Conservation (phyloP, 1,140 invertebrate genomes). For the Drosophila malerkotliana region DNA sequence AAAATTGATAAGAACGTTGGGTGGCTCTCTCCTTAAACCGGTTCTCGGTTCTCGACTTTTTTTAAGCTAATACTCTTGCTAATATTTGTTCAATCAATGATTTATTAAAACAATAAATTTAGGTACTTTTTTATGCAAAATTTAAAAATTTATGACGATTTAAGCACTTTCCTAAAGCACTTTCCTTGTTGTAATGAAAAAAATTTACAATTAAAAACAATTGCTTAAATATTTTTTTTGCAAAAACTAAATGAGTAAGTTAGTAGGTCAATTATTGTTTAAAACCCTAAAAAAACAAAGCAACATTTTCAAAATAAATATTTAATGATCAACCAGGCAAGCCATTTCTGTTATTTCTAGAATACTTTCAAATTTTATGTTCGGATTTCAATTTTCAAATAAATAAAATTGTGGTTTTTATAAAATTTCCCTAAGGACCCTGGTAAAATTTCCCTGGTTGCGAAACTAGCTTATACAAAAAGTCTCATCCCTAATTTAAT, state of each 20-base stretch:
- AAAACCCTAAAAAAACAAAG: too few relatives aligned
- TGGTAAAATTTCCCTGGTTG: not conserved
- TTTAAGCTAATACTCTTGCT: not conserved
- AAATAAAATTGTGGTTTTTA: not conserved
- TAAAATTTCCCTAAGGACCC: not conserved
- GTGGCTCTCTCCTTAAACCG: slow-evolving; percentile 1
- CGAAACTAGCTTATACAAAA: not conserved
- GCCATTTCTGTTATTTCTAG: too few relatives aligned
- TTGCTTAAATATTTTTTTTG: too few relatives aligned
- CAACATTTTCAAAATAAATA: too few relatives aligned
- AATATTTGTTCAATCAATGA: not conserved
- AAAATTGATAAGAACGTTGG: slow-evolving; percentile 38
- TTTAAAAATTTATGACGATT: too few relatives aligned
- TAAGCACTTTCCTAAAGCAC: too few relatives aligned
- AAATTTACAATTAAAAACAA: too few relatives aligned
- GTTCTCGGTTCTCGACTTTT: not conserved
- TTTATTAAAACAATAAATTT: not conserved
- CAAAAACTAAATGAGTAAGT: too few relatives aligned
- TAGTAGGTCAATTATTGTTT: too few relatives aligned
- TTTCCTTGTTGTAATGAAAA: too few relatives aligned
- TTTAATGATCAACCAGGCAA: too few relatives aligned
- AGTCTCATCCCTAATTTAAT: not conserved
- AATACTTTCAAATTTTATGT: not conserved
- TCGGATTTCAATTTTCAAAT: not conserved
- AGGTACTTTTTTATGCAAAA: not conserved